Percentiles rank a stretch among this genome's conserved stretches.
Evolutionary conservation across 2,797 vertebrate species (phyloP).

Genomic region (Telmatherina bonti): DNA sequence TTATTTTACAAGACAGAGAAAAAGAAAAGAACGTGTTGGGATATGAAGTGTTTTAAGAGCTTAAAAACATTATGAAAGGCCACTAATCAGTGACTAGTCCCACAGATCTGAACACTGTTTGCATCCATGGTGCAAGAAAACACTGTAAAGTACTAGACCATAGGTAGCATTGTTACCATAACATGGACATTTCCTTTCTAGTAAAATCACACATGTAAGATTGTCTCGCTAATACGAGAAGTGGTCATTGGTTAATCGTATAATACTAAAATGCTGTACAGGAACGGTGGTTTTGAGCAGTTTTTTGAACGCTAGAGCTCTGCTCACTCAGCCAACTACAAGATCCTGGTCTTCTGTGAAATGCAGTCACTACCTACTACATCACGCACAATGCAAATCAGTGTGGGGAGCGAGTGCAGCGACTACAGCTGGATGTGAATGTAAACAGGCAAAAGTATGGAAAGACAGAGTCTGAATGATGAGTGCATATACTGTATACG

Average conservation of each 20-base stretch:
- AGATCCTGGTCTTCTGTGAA: slow-evolving; percentile 31
- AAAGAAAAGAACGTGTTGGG: slow-evolving; percentile 74
- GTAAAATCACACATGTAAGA: slow-evolving; percentile 75
- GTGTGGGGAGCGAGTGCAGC: slow-evolving; percentile 36
- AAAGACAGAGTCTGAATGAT: slow-evolving; percentile 20
- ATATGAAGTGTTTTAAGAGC: slow-evolving; percentile 82
- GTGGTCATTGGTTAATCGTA: slow-evolving; percentile 72
- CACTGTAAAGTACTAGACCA: slow-evolving; percentile 69
- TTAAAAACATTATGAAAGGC: slow-evolving; percentile 87
- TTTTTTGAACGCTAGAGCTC: slow-evolving; percentile 30
- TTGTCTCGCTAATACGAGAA: slow-evolving; percentile 82
- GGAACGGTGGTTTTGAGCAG: slow-evolving; percentile 31
- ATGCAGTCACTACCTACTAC: slow-evolving; percentile 41
- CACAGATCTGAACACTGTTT: slow-evolving; percentile 68
- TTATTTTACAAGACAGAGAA: slow-evolving; percentile 73
- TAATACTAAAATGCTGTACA: slow-evolving; percentile 70
- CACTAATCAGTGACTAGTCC: slow-evolving; percentile 78
- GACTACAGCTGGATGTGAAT: slow-evolving; percentile 42
- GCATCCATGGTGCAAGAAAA: slow-evolving; percentile 75
- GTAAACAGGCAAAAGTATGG: slow-evolving; percentile 41
- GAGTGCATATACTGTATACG: slow-evolving; percentile 3
- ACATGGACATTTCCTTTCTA: slow-evolving; percentile 65
- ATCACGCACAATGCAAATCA: slow-evolving; percentile 61
- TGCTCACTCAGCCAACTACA: slow-evolving; percentile 29
- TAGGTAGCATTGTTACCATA: slow-evolving; percentile 76